Percentiles rank a stretch among this genome's conserved stretches.
phyloP scores from a whole-genome alignment of 2,797 vertebrate genomes.

The Onychomys torridus region DNA sequence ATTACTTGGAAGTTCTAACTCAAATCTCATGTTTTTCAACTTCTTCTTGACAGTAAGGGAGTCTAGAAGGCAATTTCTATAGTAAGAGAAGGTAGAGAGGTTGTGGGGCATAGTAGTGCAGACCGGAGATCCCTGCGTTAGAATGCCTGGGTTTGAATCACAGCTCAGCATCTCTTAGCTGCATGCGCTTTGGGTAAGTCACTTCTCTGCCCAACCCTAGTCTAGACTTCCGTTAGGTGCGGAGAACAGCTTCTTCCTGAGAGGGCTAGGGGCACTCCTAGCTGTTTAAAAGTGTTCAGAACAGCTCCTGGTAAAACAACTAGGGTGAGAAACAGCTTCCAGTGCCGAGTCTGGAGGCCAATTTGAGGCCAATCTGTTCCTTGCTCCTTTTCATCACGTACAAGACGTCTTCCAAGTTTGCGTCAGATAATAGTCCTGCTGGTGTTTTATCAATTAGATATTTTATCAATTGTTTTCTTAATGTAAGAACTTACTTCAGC shows the following conservation, averaged over 20 bases:
- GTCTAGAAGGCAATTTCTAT: neutral
- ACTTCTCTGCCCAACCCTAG: neutral
- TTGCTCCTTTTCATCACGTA: neutral
- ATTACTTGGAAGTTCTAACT: neutral
- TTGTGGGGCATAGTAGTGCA: no score
- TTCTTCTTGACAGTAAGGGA: neutral
- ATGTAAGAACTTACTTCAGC: neutral
- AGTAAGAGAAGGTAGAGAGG: neutral
- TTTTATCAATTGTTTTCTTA: constrained; percentile 34
- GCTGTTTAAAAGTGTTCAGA: constrained; percentile 25
- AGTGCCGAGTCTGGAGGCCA: neutral
- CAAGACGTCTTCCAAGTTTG: constrained; percentile 17
- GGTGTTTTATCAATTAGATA: neutral
- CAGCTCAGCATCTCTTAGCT: neutral
- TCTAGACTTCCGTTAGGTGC: neutral
- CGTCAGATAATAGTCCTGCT: neutral
- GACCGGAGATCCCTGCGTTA: neutral
- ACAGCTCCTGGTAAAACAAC: neutral
- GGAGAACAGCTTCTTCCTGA: neutral
- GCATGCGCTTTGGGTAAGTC: neutral
- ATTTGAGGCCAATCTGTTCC: neutral
- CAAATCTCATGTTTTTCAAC: neutral
- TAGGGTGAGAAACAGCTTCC: constrained; percentile 26
- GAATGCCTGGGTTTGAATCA: neutral
- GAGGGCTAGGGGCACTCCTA: neutral